These are phyloP conservation scores for Parnassius orleans DNA, from an alignment of 2,888 invertebrate genomes.

Conservation along the genomic window DNA sequence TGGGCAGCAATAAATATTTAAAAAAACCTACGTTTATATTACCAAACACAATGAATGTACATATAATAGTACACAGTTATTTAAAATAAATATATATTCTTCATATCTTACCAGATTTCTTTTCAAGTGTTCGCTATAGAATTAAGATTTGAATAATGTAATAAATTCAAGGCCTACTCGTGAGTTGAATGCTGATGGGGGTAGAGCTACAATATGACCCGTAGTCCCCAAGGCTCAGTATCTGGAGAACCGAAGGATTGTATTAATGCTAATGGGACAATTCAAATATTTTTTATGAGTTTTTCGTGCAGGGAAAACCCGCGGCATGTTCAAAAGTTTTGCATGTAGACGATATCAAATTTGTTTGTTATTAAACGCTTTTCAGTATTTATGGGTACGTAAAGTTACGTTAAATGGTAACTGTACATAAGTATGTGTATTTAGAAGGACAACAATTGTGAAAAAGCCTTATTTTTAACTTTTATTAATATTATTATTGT, in stretches of 20 bases:
- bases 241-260: constrained; percentile 3
- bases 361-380: too few relatives aligned
- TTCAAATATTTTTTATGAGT: constrained; percentile 26
- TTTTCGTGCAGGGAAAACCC: constrained; percentile 24
- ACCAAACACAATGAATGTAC: too few relatives aligned
- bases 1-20: too few relatives aligned
- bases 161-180: constrained; percentile 16
- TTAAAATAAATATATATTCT: too few relatives aligned
- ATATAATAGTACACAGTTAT: too few relatives aligned
- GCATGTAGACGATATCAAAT: constrained; percentile 2
- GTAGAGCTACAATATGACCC: constrained; percentile 10
- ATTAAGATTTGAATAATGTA: constrained; percentile 22
- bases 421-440: too few relatives aligned
- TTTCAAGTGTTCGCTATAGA: constrained; percentile 4
- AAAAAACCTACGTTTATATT: too few relatives aligned
- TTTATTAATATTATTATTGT: too few relatives aligned
- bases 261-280: constrained; percentile 22
- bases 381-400: too few relatives aligned
- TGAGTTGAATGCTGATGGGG: constrained; percentile 18
- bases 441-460: too few relatives aligned
- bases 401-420: too few relatives aligned
- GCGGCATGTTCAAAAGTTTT: constrained; percentile 18
- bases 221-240: constrained; percentile 10
- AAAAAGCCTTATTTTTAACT: too few relatives aligned
- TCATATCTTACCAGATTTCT: constrained; percentile 11